Conservation (phyloP, 2,888 invertebrate species). For the Xestia xanthographa region DNA sequence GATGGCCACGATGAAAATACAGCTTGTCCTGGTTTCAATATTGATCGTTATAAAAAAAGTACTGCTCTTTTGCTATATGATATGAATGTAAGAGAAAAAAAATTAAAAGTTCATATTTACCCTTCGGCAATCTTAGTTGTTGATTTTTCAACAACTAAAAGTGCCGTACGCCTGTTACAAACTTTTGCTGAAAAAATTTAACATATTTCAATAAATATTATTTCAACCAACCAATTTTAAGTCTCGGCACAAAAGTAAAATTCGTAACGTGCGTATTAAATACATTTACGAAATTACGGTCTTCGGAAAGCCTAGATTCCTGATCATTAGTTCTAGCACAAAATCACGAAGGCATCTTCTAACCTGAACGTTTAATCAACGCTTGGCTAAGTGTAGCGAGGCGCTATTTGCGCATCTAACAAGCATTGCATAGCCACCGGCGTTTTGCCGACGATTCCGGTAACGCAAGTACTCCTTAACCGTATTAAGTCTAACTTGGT, state of each 20-base stretch:
- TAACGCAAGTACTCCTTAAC: constrained; percentile 54
- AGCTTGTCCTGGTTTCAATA: constrained; percentile 58
- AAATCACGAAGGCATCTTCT: constrained; percentile 15
- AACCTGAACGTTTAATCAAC: constrained; percentile 35
- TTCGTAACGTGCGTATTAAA: neutral
- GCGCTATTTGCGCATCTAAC: constrained; percentile 49
- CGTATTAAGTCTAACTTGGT: constrained; percentile 41
- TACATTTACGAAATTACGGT: neutral
- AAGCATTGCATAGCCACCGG: constrained; percentile 52
- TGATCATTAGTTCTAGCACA: neutral
- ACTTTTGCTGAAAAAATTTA: neutral
- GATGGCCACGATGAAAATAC: constrained; percentile 55
- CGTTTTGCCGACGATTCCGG: constrained; percentile 53
- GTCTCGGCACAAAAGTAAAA: neutral
- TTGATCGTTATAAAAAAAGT: constrained; percentile 48
- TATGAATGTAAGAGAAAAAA: constrained; percentile 8
- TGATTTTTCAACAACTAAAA: too few species aligned
- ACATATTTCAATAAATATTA: neutral
- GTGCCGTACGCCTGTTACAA: too few species aligned
- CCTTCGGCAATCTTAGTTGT: too few species aligned
- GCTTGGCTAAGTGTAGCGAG: constrained; percentile 42
- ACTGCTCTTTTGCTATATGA: constrained; percentile 20
- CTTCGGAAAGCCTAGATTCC: neutral
- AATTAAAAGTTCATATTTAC: neutral
- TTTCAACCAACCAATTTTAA: neutral